phyloP scores from a whole-genome alignment of 2,113 vertebrate species.

The Heptranchias perlo region DNA sequence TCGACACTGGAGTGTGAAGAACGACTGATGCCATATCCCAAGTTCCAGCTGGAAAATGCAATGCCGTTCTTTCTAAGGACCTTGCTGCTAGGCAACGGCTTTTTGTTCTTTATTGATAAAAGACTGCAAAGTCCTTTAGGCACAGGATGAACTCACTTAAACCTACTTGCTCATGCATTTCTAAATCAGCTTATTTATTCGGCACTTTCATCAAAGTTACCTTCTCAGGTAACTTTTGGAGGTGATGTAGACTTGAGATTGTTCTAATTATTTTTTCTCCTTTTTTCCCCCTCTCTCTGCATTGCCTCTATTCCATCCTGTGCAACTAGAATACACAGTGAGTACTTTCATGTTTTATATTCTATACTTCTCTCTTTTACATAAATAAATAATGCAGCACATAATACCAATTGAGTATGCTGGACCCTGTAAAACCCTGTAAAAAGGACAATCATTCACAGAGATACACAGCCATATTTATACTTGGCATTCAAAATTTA shows the following conservation, averaged over 20 bases:
- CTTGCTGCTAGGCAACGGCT: conserved; percentile 8
- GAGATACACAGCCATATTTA: background rate
- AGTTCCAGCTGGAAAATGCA: background rate
- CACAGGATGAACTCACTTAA: background rate
- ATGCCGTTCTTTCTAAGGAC: background rate
- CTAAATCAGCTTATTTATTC: background rate
- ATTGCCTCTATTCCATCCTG: background rate
- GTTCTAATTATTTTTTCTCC: background rate
- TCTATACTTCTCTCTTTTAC: background rate
- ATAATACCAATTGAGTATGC: background rate
- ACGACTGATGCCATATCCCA: background rate
- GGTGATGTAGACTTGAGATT: background rate
- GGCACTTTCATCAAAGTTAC: background rate
- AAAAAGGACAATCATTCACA: too few species aligned
- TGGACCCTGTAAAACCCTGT: background rate
- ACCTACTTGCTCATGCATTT: background rate
- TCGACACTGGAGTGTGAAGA: background rate
- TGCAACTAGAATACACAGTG: conserved; percentile 16
- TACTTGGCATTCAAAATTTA: too few species aligned
- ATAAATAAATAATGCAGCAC: background rate
- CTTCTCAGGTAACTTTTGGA: background rate
- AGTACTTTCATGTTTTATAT: conserved; percentile 2
- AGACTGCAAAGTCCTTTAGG: background rate
- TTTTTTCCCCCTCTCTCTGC: background rate
- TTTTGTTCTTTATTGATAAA: conserved; percentile 21